phyloP scores from a whole-genome alignment of 1,140 invertebrate genomes.

The Melanaphis sacchari region DNA sequence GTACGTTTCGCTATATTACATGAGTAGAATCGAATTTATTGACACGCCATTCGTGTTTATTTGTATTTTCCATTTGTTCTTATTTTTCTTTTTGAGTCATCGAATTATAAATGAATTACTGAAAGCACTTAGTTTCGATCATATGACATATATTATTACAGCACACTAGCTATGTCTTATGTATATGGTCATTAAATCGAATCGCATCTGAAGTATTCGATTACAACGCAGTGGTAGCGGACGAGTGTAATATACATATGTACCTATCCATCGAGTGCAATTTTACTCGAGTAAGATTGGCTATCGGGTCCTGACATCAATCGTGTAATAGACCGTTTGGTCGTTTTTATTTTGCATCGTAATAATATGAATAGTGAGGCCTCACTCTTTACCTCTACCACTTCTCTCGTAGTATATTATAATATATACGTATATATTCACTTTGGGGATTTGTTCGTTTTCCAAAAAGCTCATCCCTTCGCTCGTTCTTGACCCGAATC shows the following conservation, averaged over 20 bases:
- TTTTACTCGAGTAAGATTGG: slow-evolving; percentile 7
- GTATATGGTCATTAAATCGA: neutral
- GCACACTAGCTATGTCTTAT: neutral
- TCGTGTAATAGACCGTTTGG: slow-evolving; percentile 27
- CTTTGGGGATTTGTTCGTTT: slow-evolving; percentile 33
- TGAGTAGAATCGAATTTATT: neutral
- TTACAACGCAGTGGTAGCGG: neutral
- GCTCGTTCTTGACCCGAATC: too few relatives aligned
- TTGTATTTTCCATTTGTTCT: neutral
- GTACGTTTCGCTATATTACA: neutral
- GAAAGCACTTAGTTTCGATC: slow-evolving; percentile 11
- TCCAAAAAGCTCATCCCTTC: neutral
- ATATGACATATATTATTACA: neutral
- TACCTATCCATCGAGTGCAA: neutral
- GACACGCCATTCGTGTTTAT: neutral
- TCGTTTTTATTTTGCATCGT: neutral
- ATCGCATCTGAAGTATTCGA: neutral
- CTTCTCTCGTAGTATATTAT: too few relatives aligned
- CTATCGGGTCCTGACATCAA: neutral
- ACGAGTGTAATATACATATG: neutral
- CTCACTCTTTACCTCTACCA: neutral
- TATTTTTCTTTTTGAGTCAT: neutral
- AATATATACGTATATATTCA: neutral
- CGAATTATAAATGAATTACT: neutral
- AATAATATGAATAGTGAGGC: neutral